Evolutionary conservation across 2,888 invertebrate species (phyloP).

Genomic region (Cybosia mesomella): DNA sequence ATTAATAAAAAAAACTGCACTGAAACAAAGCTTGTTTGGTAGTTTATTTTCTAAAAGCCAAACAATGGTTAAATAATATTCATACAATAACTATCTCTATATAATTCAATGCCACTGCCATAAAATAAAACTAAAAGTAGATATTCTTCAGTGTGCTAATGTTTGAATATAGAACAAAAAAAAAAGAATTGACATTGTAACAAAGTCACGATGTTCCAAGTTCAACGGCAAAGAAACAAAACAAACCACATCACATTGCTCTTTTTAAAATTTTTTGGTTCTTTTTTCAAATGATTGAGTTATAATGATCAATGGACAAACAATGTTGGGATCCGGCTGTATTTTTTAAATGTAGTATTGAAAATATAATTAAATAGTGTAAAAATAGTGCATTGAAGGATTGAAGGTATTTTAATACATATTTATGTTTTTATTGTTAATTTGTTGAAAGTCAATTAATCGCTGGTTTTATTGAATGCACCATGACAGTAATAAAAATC

Average conservation of each 20-base stretch:
- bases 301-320: neutral
- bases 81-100: neutral
- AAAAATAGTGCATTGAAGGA: too few species aligned
- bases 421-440: neutral
- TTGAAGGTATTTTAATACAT: neutral
- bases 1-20: neutral
- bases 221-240: conserved; percentile 35
- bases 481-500: neutral
- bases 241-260: conserved; percentile 7
- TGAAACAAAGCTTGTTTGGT: too few species aligned
- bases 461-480: neutral
- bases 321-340: neutral
- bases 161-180: conserved; percentile 12
- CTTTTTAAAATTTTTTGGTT: neutral
- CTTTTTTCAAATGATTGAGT: neutral
- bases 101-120: conserved; percentile 7
- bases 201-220: conserved; percentile 30
- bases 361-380: too few species aligned
- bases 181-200: conserved; percentile 16
- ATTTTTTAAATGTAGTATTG: neutral
- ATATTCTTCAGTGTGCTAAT: conserved; percentile 3
- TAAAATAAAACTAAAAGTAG: conserved; percentile 17
- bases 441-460: neutral
- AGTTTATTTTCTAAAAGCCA: neutral
- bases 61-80: neutral